Conservation (phyloP, 1,140 invertebrate species). For the Tetraneura akinire region DNA sequence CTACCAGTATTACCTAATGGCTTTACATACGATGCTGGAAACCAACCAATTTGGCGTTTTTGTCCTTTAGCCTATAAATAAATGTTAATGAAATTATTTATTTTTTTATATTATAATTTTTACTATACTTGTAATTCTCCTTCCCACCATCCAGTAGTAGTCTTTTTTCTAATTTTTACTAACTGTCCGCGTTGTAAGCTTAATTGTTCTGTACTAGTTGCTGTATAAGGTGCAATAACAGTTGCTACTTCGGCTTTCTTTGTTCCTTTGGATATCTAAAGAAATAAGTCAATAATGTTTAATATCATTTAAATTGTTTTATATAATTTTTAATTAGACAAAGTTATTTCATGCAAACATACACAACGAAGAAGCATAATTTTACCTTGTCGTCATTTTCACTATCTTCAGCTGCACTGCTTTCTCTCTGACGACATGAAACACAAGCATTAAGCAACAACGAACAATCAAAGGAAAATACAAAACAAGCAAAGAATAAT, state of each 20-base stretch:
- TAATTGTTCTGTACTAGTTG: slow-evolving; percentile 87
- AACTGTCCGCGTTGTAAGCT: slow-evolving; percentile 89
- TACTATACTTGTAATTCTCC: slow-evolving; percentile 87
- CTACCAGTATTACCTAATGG: slow-evolving; percentile 59
- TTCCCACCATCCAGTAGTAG: slow-evolving; percentile 98
- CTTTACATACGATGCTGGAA: slow-evolving; percentile 96
- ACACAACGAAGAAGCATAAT: slow-evolving; percentile 32
- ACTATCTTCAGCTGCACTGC: slow-evolving; percentile 55
- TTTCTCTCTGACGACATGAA: slow-evolving; percentile 48
- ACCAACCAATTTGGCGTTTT: slow-evolving; percentile 94
- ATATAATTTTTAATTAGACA: neutral
- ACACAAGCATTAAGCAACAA: slow-evolving; percentile 8
- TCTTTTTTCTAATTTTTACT: slow-evolving; percentile 94
- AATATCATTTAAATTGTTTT: neutral
- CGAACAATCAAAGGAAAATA: slow-evolving; percentile 23
- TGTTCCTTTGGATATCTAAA: slow-evolving; percentile 60
- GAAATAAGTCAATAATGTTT: neutral
- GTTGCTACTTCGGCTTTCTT: slow-evolving; percentile 87
- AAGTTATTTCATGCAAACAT: slow-evolving; percentile 19
- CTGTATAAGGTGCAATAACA: slow-evolving; percentile 85
- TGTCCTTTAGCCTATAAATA: slow-evolving; percentile 79
- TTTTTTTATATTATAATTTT: neutral
- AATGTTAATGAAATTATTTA: neutral
- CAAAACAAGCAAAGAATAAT: slow-evolving; percentile 14
- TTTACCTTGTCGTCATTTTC: slow-evolving; percentile 55